phyloP scores from a whole-genome alignment of 2,888 invertebrate species.

The Gasteruption jaculator region DNA sequence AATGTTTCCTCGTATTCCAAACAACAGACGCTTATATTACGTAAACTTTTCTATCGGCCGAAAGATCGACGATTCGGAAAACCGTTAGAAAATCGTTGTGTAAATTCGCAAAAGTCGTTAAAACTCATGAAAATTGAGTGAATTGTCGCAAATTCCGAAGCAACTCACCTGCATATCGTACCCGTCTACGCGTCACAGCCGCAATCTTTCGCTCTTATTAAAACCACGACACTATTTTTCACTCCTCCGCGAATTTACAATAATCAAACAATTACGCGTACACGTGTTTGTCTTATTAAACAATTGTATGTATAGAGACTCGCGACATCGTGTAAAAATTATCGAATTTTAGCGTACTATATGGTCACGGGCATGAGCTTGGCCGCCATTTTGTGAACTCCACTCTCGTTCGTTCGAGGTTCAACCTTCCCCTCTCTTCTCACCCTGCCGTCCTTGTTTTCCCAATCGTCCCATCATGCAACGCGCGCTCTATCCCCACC shows the following conservation, averaged over 20 bases:
- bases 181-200: conserved; percentile 48
- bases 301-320: conserved; percentile 26
- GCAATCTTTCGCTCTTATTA: no score
- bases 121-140: no score
- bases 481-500: conserved; percentile 30
- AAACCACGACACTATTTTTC: no score
- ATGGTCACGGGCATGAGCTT: conserved; percentile 43
- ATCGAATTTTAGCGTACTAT: conserved; percentile 45
- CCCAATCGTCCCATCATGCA: conserved; percentile 38
- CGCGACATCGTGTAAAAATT: conserved; percentile 42
- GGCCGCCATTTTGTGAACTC: conserved; percentile 50
- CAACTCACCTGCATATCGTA: conserved; percentile 52
- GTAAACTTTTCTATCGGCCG: conserved; percentile 22
- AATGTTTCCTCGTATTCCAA: conserved; percentile 46
- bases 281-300: conserved; percentile 31
- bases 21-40: conserved; percentile 37
- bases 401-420: conserved; percentile 40
- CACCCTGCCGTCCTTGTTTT: conserved; percentile 16
- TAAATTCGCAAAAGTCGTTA: no score
- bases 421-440: conserved; percentile 19
- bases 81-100: no score
- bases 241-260: conserved; percentile 26
- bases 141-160: conserved; percentile 34
- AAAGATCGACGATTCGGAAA: conserved; percentile 15
- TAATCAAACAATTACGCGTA: conserved; percentile 23